phyloP scores from a whole-genome alignment of 2,797 vertebrate genomes.

The Spinibarbus caldwelli region DNA sequence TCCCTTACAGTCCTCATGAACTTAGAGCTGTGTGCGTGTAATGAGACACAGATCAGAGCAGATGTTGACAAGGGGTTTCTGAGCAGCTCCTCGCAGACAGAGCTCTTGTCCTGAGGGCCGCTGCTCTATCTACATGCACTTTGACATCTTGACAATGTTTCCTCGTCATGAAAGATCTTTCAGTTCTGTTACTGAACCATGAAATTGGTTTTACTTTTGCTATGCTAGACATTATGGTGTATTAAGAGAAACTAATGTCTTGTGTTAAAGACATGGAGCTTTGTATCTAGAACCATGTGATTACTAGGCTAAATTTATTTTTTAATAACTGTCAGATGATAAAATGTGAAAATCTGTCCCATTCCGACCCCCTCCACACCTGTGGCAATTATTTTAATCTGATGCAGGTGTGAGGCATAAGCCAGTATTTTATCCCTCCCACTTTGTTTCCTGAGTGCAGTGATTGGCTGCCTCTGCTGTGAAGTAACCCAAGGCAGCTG shows the following conservation, averaged over 20 bases:
- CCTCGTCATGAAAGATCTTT: conserved; percentile 1
- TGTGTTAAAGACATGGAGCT: neutral
- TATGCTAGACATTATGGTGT: neutral
- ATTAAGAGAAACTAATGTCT: neutral
- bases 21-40: neutral
- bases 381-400: neutral
- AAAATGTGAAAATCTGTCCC: neutral
- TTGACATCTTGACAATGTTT: conserved; percentile 1
- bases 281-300: neutral
- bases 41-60: neutral
- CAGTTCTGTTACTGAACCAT: neutral
- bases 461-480: conserved; percentile 45
- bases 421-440: conserved; percentile 32
- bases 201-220: neutral
- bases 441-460: neutral
- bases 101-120: neutral
- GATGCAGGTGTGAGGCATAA: conserved; percentile 14
- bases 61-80: conserved; percentile 7
- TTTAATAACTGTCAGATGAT: neutral
- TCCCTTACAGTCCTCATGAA: neutral
- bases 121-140: neutral
- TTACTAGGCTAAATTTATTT: neutral
- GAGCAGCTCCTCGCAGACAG: neutral
- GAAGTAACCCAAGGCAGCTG: conserved; percentile 62
- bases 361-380: neutral